Evolutionary conservation across 2,888 invertebrate species (phyloP).

Genomic region (Leptopilina myrica): DNA sequence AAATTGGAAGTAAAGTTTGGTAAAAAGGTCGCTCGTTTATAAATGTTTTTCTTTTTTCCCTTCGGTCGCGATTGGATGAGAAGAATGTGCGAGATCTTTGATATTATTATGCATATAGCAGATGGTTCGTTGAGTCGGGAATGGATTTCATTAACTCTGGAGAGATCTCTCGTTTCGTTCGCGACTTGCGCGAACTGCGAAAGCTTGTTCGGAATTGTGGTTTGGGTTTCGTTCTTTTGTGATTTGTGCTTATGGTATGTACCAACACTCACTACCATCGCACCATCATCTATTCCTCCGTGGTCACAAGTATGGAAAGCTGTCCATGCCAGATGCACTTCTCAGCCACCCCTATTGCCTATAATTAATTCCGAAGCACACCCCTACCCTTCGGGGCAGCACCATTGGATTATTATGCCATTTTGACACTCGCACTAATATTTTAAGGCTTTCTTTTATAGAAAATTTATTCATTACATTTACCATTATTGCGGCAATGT

Average conservation of each 20-base stretch:
- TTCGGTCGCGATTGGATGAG: background rate
- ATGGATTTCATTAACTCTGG: conserved; percentile 69
- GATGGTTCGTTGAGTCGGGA: conserved; percentile 47
- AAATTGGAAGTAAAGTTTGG: background rate
- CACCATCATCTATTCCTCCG: conserved; percentile 45
- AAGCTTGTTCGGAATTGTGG: conserved; percentile 44
- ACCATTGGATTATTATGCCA: background rate
- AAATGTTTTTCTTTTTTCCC: conserved; percentile 1
- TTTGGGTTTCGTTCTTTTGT: no score
- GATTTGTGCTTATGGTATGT: conserved; percentile 49
- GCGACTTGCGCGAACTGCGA: conserved; percentile 44
- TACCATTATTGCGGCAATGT: no score
- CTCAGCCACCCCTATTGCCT: conserved; percentile 63
- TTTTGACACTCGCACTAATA: conserved; percentile 33
- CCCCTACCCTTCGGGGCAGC: background rate
- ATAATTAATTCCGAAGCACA: conserved; percentile 69
- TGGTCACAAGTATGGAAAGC: conserved; percentile 58
- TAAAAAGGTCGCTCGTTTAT: background rate
- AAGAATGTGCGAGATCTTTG: conserved; percentile 49
- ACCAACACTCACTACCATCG: conserved; percentile 44
- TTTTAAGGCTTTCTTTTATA: conserved; percentile 25
- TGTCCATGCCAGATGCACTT: conserved; percentile 70
- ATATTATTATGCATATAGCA: conserved; percentile 49
- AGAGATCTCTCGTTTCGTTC: conserved; percentile 58
- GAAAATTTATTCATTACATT: conserved; percentile 12